These are phyloP conservation scores for Pachyrhynchus sulphureomaculatus DNA, from an alignment of 1,140 invertebrate species.

Conservation along the genomic window DNA sequence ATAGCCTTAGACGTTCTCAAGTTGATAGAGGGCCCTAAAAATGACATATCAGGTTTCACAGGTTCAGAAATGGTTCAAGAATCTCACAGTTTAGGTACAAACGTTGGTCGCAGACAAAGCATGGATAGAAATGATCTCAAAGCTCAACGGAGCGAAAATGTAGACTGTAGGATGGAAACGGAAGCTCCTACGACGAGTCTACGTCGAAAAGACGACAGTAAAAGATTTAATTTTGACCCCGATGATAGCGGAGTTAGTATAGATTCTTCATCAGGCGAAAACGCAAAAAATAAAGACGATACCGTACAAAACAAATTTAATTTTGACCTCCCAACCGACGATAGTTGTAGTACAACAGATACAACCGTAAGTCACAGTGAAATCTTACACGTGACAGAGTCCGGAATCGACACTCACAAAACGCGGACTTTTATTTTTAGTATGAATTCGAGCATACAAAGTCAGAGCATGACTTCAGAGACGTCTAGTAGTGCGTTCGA, in stretches of 20 bases:
- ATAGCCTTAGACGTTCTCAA: conserved; percentile 61
- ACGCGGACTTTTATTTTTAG: neutral
- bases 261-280: too few species aligned
- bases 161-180: too few species aligned
- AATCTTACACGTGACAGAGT: neutral
- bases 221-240: too few species aligned
- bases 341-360: neutral
- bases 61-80: neutral
- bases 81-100: neutral
- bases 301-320: neutral
- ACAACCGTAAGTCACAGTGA: neutral
- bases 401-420: neutral
- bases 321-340: neutral
- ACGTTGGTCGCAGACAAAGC: neutral
- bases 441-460: neutral
- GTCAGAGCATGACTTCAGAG: neutral
- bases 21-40: conserved; percentile 37
- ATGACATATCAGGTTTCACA: conserved; percentile 31
- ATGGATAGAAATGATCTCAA: too few species aligned
- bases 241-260: too few species aligned
- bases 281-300: too few species aligned
- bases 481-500: neutral
- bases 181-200: too few species aligned
- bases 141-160: too few species aligned
- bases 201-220: too few species aligned